A percentile compares a stretch with the other conserved stretches of the same genome.
Conservation (phyloP, 2,888 invertebrate genomes). For the Allygus modestus region DNA sequence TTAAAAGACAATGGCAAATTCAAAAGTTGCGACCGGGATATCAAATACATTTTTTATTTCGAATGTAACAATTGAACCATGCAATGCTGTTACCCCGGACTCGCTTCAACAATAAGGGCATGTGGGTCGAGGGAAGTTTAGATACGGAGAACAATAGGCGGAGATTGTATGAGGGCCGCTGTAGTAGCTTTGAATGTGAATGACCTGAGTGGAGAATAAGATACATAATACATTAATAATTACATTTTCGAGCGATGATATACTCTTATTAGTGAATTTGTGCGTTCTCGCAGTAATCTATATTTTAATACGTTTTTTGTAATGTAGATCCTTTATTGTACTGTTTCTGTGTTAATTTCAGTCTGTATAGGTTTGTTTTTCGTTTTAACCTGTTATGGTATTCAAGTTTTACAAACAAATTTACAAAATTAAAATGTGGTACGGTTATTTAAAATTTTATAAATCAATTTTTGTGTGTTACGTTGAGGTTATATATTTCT, state of each 20-base stretch:
- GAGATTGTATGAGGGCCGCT: not conserved
- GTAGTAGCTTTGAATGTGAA: not conserved
- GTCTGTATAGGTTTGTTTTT: too few species aligned
- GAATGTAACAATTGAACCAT: not conserved
- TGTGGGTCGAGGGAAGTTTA: constrained; percentile 18
- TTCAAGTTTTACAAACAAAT: too few species aligned
- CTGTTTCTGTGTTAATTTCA: too few species aligned
- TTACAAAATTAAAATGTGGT: too few species aligned
- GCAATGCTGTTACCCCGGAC: not conserved
- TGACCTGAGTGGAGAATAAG: not conserved
- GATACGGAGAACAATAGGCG: constrained; percentile 12
- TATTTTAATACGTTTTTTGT: not conserved
- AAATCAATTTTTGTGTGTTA: too few species aligned
- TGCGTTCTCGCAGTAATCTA: not conserved
- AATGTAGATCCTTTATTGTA: too few species aligned
- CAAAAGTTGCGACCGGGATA: too few species aligned
- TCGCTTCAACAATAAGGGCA: not conserved
- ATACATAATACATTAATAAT: not conserved
- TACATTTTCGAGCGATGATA: not conserved
- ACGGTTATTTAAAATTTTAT: too few species aligned
- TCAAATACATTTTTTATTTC: too few species aligned
- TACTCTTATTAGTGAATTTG: not conserved
- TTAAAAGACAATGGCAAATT: too few species aligned
- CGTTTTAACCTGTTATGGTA: too few species aligned
- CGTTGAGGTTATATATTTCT: too few species aligned